These are phyloP conservation scores for Platerodrilus igneus DNA, from an alignment of 2,888 invertebrate species.

Conservation along the genomic window DNA sequence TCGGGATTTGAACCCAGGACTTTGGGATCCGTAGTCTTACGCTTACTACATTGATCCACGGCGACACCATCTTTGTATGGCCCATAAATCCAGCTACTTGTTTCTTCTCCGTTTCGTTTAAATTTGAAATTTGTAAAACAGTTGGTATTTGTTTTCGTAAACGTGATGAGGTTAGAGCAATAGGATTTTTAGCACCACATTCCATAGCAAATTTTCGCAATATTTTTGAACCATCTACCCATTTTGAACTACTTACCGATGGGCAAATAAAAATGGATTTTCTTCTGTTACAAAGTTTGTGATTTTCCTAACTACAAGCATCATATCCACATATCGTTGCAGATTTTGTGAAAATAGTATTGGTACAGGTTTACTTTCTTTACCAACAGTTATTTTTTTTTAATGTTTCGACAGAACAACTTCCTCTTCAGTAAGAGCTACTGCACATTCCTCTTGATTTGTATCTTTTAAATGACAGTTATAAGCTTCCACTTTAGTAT, in stretches of 20 bases:
- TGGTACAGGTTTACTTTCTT: conserved; percentile 7
- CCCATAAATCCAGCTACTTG: conserved; percentile 25
- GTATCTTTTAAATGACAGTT: conserved; percentile 5
- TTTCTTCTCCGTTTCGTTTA: conserved; percentile 18
- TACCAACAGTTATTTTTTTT: conserved; percentile 10
- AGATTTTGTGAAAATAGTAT: conserved; percentile 5
- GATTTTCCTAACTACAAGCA: conserved; percentile 14
- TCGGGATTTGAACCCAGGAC: too few relatives aligned
- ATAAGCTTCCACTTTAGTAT: conserved; percentile 27
- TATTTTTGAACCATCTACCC: conserved; percentile 26
- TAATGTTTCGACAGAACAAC: conserved; percentile 24
- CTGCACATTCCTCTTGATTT: conserved; percentile 24
- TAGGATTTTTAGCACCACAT: conserved; percentile 24
- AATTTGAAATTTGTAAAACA: conserved; percentile 25
- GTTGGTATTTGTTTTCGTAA: conserved; percentile 31
- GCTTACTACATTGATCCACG: too few relatives aligned
- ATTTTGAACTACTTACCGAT: conserved; percentile 19
- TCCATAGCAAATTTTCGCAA: conserved; percentile 24
- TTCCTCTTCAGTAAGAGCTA: conserved; percentile 24
- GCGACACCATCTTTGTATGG: too few relatives aligned
- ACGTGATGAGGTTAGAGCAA: conserved; percentile 22
- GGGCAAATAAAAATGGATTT: conserved; percentile 27
- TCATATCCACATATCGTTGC: conserved; percentile 1
- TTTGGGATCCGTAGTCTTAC: too few relatives aligned
- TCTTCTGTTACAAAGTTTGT: conserved; percentile 19